Evolutionary conservation across 2,888 invertebrate genomes (phyloP), one percentile per base, ranked within the genome.

Genomic region (Agonum fuliginosum): DNA sequence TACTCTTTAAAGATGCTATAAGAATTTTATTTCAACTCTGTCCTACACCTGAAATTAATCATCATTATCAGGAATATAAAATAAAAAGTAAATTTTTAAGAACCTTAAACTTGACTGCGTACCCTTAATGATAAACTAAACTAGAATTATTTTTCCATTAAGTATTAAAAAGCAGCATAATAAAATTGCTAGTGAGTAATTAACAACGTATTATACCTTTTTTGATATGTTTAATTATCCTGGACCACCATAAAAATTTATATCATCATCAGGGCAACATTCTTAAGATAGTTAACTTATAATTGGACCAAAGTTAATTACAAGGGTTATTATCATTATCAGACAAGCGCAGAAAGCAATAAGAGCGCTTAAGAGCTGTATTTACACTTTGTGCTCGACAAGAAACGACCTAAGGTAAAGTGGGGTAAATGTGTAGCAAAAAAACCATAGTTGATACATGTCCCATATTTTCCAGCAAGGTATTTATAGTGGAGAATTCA

Each of bases 251-350:
- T 71, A 71, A 71, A 71, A 46, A 71, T 71, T 71, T 71, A 71
- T 71, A 37, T 51, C 34, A 71, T 71, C 48, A 71, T 71, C 51
- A 71, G 24, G 12, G 51, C 30, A 22, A 37, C 71, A 71, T 71
- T 71, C 71, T 48, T 71, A 17, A 48, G 71, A 71, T 71, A 71
- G 19, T 24, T 27, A 51, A 24, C 22, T 71, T 51, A 71, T 34
- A 71, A 71, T 51, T 71, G 71, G 71, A 51, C 14, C 51, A 27
- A 30, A 51, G 51, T 71, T 71, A 71, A 71, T 71, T 71, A 41
- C 20, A 51, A 37, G 67, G 41, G 51, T 27, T 71, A 51, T 51
- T 34, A 71, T 48, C 34, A 71, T 71, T 27, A 62, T 5, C 19
- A 19, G 58, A 27, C 58, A 54, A n/a, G 46, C 17, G 4, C 48